Percentiles rank a stretch among this genome's conserved stretches.
phyloP scores from a whole-genome alignment of 2,797 vertebrate genomes.

The Cossypha heuglini region DNA sequence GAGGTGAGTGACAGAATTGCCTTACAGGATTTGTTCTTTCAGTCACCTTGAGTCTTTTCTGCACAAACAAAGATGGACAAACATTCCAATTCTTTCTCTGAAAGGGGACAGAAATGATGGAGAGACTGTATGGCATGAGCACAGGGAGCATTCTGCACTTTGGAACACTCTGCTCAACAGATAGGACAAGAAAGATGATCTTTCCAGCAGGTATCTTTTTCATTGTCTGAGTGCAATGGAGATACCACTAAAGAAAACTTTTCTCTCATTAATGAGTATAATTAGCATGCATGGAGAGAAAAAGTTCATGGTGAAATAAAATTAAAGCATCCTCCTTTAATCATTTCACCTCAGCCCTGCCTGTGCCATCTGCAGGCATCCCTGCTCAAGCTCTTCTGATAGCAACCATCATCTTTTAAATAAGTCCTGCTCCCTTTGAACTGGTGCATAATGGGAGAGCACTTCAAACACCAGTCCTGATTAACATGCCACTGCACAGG shows the following conservation, averaged over 20 bases:
- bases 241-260: background rate
- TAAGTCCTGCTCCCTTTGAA: background rate
- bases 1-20: constrained; percentile 78
- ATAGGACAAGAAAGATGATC: background rate
- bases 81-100: background rate
- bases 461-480: background rate
- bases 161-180: background rate
- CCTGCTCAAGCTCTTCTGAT: background rate
- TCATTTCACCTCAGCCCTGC: background rate
- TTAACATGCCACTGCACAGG: background rate
- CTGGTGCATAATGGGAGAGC: background rate
- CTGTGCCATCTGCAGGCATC: background rate
- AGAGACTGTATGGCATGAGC: fast-evolving
- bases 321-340: background rate
- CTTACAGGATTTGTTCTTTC: constrained; percentile 73
- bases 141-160: background rate
- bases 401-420: background rate
- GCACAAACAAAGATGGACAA: constrained; percentile 55
- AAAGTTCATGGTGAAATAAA: background rate
- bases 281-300: background rate
- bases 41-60: constrained; percentile 75
- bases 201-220: background rate
- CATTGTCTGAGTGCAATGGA: background rate
- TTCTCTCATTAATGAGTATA: background rate
- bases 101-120: background rate